phyloP scores from a whole-genome alignment of 2,888 invertebrate species.

The Chrysina gloriosa region DNA sequence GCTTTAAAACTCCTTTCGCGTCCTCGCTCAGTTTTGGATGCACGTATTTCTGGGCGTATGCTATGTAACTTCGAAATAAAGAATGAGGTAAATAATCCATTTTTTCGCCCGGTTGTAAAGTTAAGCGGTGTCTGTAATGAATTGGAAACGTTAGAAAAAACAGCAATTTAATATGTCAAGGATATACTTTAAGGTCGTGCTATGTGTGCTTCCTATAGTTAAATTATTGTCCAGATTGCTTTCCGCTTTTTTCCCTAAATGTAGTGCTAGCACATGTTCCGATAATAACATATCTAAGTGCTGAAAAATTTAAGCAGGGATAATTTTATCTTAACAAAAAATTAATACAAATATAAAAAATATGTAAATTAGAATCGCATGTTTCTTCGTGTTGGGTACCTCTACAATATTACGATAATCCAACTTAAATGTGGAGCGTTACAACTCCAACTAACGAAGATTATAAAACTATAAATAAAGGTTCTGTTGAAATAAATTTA shows the following conservation, averaged over 20 bases:
- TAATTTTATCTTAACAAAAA: not conserved
- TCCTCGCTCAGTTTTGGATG: conserved; percentile 80
- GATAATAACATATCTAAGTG: conserved; percentile 81
- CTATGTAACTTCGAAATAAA: conserved; percentile 89
- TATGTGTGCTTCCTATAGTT: not conserved
- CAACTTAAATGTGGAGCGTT: too few species aligned
- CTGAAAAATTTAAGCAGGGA: conserved; percentile 63
- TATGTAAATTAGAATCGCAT: too few species aligned
- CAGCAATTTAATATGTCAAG: not conserved
- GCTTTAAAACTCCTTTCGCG: conserved; percentile 78
- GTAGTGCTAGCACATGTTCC: conserved; percentile 85
- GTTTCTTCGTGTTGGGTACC: too few species aligned
- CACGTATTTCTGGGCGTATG: conserved; percentile 89
- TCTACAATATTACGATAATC: too few species aligned
- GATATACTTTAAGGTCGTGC: conserved; percentile 19
- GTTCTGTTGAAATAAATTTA: too few species aligned
- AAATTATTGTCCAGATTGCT: not conserved
- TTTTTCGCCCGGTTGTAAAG: conserved; percentile 70
- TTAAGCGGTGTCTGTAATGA: conserved; percentile 71
- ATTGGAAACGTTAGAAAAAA: not conserved
- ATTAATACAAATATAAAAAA: too few species aligned
- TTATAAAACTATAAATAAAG: too few species aligned
- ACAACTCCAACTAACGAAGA: too few species aligned
- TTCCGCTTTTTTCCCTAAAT: conserved; percentile 65
- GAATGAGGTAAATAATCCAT: conserved; percentile 80